These are phyloP conservation scores for Athripsodes cinereus DNA, from an alignment of 2,888 invertebrate genomes.

Conservation along the genomic window DNA sequence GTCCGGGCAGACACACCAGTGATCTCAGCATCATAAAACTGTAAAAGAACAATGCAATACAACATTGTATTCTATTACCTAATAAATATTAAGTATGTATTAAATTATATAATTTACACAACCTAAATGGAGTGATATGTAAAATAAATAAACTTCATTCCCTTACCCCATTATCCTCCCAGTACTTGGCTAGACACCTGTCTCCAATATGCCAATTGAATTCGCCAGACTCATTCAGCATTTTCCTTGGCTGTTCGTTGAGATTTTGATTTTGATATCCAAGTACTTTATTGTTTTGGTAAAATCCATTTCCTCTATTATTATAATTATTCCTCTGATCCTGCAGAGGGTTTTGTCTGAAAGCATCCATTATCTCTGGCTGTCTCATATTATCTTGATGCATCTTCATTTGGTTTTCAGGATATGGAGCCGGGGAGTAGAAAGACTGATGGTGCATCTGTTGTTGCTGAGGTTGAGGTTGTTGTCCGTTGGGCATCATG, in stretches of 20 bases:
- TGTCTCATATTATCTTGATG: slow-evolving; percentile 16
- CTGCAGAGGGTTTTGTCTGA: slow-evolving; percentile 12
- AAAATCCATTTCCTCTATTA: slow-evolving; percentile 34
- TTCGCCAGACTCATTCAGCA: slow-evolving; percentile 47
- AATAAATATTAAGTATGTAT: not conserved
- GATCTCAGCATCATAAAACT: slow-evolving; percentile 80
- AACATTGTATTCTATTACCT: not conserved
- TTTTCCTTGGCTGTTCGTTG: slow-evolving; percentile 48
- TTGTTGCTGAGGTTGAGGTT: not conserved
- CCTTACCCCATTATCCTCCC: slow-evolving; percentile 83
- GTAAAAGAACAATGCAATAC: slow-evolving; percentile 29
- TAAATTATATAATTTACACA: not conserved
- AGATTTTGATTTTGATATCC: slow-evolving; percentile 50
- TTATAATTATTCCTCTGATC: slow-evolving; percentile 26
- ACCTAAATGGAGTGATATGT: too few species aligned
- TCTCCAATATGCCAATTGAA: slow-evolving; percentile 73
- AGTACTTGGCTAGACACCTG: slow-evolving; percentile 83
- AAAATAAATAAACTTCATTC: not conserved
- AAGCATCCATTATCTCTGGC: slow-evolving; percentile 18
- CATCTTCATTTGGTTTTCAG: slow-evolving; percentile 17
- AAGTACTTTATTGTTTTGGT: slow-evolving; percentile 42
- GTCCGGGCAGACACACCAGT: slow-evolving; percentile 77
- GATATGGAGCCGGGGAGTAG: slow-evolving; percentile 19
- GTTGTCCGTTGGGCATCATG: not conserved
- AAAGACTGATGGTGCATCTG: slow-evolving; percentile 18